These are phyloP conservation scores for Zosterops japonicus DNA, from an alignment of 2,113 vertebrate genomes.

Conservation along the genomic window DNA sequence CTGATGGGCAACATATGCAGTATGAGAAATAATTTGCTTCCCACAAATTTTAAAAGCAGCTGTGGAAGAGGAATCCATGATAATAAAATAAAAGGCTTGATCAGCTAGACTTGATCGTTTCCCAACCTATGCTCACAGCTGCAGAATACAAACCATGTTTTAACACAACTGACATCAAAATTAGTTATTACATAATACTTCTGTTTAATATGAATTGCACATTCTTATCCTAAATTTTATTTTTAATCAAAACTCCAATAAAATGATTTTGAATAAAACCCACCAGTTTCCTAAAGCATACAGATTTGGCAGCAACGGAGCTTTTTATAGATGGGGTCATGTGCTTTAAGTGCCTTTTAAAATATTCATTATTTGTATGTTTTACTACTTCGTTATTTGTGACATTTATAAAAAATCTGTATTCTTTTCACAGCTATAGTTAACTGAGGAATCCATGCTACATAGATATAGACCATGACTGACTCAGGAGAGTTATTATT, in stretches of 20 bases:
- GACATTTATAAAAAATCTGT: constrained; percentile 9
- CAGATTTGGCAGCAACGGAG: not conserved
- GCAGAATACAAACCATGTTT: constrained; percentile 56
- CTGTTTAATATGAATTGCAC: constrained; percentile 35
- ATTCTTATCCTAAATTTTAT: not conserved
- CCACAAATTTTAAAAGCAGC: constrained; percentile 63
- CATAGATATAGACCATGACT: not conserved
- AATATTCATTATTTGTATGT: not conserved
- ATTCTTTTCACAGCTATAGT: constrained; percentile 33
- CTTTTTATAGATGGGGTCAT: not conserved
- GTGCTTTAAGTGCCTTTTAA: constrained; percentile 26
- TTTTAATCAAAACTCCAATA: constrained; percentile 2
- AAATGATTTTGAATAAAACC: constrained; percentile 16
- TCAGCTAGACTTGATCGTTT: constrained; percentile 42
- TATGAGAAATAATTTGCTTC: constrained; percentile 67
- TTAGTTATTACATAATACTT: constrained; percentile 25
- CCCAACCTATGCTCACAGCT: constrained; percentile 56
- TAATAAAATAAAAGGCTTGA: constrained; percentile 61
- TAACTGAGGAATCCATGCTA: constrained; percentile 3
- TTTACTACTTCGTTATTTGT: not conserved
- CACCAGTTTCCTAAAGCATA: not conserved
- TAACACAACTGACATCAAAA: constrained; percentile 39
- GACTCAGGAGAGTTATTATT: not conserved
- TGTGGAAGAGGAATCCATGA: constrained; percentile 58
- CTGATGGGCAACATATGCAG: constrained; percentile 54